Evolutionary conservation across 2,888 invertebrate genomes (phyloP).

Genomic region (Drosophila yooni): DNA sequence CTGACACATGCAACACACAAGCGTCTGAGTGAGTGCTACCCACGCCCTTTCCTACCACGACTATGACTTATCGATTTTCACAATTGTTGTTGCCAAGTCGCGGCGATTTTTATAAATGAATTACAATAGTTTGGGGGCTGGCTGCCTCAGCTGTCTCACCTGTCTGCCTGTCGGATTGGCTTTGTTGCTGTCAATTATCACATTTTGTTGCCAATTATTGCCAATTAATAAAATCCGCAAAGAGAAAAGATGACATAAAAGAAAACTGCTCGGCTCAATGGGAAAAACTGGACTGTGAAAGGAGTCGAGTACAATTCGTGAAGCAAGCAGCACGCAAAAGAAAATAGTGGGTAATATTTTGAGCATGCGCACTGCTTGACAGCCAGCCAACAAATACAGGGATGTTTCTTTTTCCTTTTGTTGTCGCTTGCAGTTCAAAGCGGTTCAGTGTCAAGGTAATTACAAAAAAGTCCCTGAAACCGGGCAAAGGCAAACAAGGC

Average conservation of each 20-base stretch:
- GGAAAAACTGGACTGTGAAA: slow-evolving; percentile 49
- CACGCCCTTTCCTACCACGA: slow-evolving; percentile 13
- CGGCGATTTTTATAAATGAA: slow-evolving; percentile 27
- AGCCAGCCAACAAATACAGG: slow-evolving; percentile 29
- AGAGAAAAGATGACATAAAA: slow-evolving; percentile 7
- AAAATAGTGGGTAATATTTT: slow-evolving; percentile 50
- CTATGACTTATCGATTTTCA: slow-evolving; percentile 60
- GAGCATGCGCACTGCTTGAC: slow-evolving; percentile 50
- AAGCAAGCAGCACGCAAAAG: slow-evolving; percentile 21
- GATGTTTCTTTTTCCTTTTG: not conserved
- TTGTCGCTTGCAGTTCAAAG: slow-evolving; percentile 41
- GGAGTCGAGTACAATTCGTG: slow-evolving; percentile 6
- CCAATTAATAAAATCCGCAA: slow-evolving; percentile 38
- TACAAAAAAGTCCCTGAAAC: slow-evolving; percentile 29
- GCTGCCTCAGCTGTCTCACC: slow-evolving; percentile 56
- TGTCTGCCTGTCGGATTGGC: slow-evolving; percentile 27
- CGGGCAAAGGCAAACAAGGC: not conserved
- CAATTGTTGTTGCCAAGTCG: slow-evolving; percentile 17
- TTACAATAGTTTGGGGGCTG: not conserved
- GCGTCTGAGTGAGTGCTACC: not conserved
- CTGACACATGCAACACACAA: slow-evolving; percentile 15
- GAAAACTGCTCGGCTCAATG: slow-evolving; percentile 39
- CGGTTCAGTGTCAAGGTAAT: slow-evolving; percentile 74
- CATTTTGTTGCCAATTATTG: slow-evolving; percentile 59
- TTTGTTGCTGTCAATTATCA: slow-evolving; percentile 40